Percentiles rank a stretch among this genome's conserved stretches.
These are phyloP conservation scores for Liparis tanakae DNA, from an alignment of 2,797 vertebrate genomes.

Conservation along the genomic window DNA sequence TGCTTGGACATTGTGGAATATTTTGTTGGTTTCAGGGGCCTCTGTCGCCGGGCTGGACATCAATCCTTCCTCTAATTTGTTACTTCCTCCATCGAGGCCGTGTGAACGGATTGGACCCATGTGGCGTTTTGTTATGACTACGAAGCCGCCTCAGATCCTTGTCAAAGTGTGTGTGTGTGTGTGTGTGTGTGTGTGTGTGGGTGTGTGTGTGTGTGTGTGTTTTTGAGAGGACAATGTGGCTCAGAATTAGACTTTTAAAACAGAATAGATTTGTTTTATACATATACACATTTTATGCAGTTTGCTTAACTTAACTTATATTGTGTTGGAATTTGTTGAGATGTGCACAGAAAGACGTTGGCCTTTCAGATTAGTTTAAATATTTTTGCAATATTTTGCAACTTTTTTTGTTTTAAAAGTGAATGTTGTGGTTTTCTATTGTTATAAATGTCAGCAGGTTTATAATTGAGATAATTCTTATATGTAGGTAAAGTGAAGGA, in stretches of 20 bases:
- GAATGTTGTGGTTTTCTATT: background rate
- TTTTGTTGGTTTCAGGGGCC: constrained; percentile 33
- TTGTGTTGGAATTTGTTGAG: background rate
- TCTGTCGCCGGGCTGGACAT: constrained; percentile 18
- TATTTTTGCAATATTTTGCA: background rate
- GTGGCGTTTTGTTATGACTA: constrained; percentile 43
- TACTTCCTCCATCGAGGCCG: constrained; percentile 53
- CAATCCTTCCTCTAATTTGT: constrained; percentile 57
- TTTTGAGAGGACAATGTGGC: background rate
- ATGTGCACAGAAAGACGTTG: background rate
- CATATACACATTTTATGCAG: background rate
- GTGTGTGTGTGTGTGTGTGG: constrained; percentile 8
- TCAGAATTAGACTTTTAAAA: background rate
- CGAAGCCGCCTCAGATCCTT: constrained; percentile 22
- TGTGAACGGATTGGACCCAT: constrained; percentile 24
- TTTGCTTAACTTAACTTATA: background rate
- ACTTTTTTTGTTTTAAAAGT: background rate
- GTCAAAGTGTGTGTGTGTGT: constrained; percentile 5
- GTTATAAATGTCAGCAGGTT: background rate
- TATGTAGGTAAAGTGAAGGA: background rate
- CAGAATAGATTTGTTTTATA: background rate
- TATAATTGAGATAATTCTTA: background rate
- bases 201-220: background rate
- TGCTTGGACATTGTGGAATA: constrained; percentile 23
- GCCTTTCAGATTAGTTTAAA: background rate